Base-by-base conservation (phyloP, 2,888 invertebrate species). In the Papilio gigon region DNA sequence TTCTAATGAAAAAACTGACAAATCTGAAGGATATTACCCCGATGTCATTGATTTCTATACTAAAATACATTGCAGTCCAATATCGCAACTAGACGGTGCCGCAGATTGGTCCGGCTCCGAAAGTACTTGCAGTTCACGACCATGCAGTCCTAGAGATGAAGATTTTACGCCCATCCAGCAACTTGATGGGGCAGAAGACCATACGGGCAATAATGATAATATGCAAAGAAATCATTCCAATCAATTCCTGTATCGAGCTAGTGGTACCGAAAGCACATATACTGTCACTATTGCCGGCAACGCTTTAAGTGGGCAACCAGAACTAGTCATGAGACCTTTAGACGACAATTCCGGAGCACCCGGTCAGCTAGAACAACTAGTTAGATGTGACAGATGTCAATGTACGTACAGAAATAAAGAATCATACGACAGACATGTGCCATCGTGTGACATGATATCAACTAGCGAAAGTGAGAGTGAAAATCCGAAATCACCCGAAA, bases 301-400 rank as follows among this genome's bases (percentile, higher is more conserved):
- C 70, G 89, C 93, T 14, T 85, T 92, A 25, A 90, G 86, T 70
- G 93, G 93, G 14, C 92, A 88, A 73, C 88, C 88, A 69, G 93
- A 89, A 80, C 80, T 86, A 70, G 88, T 88, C 1, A 92, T 92
- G 90, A 80, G 91, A 67, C 87, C 91, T 5, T 77, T 91, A 70
- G 92, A 90, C 67, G 92, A 92, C 64, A 82, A 80, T 33, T 80
- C 86, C 33, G 80, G 80, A 1, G 80, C 83, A 56, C 79, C 90
- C 42, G 92, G 92, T 59, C 91, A 93, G 65, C 92, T 93, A 47
- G 95, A 95, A 76, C 94, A 95, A 76, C 95, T 96, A 8, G 97
- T 98, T 0, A 95, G 96, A 77, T 98, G 98, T 85, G 95, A 95
- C 75, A 94, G 96, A 72, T 98, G 98, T 81, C 96, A 96, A 77